A percentile compares a stretch with the other conserved stretches of the same genome.
Conservation (phyloP, 2,888 invertebrate species). For the Xestia sexstrigata region DNA sequence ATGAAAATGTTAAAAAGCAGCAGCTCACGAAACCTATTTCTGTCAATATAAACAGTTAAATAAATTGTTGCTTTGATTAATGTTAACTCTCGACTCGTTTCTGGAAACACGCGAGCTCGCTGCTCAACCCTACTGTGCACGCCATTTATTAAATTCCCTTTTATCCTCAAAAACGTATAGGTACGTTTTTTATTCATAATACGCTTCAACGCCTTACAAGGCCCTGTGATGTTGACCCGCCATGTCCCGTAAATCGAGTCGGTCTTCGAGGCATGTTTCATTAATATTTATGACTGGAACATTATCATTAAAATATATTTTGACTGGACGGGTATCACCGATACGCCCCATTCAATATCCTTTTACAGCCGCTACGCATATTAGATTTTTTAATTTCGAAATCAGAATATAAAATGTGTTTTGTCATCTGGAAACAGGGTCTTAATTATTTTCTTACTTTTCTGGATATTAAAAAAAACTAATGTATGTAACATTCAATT, state of each 20-base stretch:
- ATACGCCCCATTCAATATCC: conserved; percentile 74
- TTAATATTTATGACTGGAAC: conserved; percentile 88
- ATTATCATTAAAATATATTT: conserved; percentile 87
- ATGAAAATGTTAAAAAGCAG: conserved; percentile 44
- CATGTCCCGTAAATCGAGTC: conserved; percentile 76
- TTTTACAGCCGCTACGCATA: conserved; percentile 69
- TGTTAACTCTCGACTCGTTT: conserved; percentile 51
- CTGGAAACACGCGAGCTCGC: conserved; percentile 61
- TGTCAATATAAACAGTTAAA: conserved; percentile 60
- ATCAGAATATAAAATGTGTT: conserved; percentile 43
- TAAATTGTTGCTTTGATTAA: conserved; percentile 64
- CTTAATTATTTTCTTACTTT: conserved; percentile 20
- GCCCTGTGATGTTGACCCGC: conserved; percentile 73
- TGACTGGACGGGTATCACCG: conserved; percentile 79
- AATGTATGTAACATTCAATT: conserved; percentile 23
- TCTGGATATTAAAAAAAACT: conserved; percentile 6
- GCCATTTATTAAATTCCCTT: conserved; percentile 68
- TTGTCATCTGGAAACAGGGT: conserved; percentile 27
- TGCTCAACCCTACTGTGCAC: conserved; percentile 60
- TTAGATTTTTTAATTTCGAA: conserved; percentile 56
- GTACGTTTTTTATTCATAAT: conserved; percentile 61
- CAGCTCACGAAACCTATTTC: conserved; percentile 53
- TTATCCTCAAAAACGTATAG: conserved; percentile 59
- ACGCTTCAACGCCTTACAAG: conserved; percentile 63
- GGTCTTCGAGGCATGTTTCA: conserved; percentile 81